Percentiles rank a stretch among this genome's conserved stretches.
These are phyloP conservation scores for Cetonia aurata DNA, from an alignment of 2,888 invertebrate genomes.

Conservation along the genomic window DNA sequence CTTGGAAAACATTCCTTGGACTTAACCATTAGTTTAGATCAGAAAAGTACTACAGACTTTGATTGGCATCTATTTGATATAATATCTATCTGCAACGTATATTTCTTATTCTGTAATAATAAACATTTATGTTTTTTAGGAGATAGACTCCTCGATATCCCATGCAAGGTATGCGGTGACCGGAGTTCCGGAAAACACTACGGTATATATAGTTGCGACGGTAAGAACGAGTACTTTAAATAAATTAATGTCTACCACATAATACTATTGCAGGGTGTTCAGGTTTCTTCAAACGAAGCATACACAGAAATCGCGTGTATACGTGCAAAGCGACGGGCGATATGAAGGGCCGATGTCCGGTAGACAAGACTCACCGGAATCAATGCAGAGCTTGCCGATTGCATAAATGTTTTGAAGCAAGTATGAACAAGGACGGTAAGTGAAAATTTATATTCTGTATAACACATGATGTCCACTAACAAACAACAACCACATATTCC, in stretches of 20 bases:
- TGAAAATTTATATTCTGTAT: conserved; percentile 21
- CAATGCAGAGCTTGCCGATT: conserved; percentile 96
- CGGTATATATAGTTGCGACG: conserved; percentile 99
- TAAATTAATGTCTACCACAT: neutral
- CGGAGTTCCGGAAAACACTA: conserved; percentile 99
- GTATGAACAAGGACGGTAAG: conserved; percentile 99
- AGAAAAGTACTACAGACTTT: no score
- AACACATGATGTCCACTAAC: neutral
- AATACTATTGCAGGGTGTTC: conserved; percentile 81
- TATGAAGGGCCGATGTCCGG: conserved; percentile 89
- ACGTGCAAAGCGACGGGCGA: conserved; percentile 97
- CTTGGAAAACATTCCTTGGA: no score
- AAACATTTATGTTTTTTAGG: conserved; percentile 70
- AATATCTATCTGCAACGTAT: neutral
- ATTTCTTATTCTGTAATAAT: neutral
- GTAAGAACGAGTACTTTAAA: conserved; percentile 71
- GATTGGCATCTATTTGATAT: neutral
- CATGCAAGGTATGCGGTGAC: conserved; percentile 99
- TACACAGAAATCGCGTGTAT: conserved; percentile 95
- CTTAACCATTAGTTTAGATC: no score
- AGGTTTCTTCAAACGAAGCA: conserved; percentile 96
- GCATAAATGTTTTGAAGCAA: conserved; percentile 94
- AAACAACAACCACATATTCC: no score
- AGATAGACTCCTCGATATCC: conserved; percentile 97
- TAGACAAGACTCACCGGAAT: conserved; percentile 97